Percentiles rank a stretch among this genome's conserved stretches.
Conservation (phyloP, 2,113 vertebrate genomes). For the Nestor notabilis region DNA sequence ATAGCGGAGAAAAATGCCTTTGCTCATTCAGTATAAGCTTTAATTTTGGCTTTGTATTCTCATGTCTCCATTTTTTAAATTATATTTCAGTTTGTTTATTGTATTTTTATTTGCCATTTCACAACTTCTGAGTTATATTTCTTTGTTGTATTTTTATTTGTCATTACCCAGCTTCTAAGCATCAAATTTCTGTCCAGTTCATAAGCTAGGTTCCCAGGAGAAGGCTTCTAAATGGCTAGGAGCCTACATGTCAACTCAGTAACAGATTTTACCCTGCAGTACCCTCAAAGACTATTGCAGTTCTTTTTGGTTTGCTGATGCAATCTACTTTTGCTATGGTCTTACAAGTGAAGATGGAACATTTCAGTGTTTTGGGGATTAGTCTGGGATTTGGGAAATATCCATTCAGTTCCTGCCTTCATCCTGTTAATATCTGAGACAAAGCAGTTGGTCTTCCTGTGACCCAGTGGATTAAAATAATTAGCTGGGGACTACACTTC, state of each 20-base stretch:
- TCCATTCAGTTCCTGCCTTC: neutral
- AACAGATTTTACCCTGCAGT: neutral
- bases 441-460: neutral
- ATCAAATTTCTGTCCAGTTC: neutral
- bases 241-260: neutral
- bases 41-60: neutral
- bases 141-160: neutral
- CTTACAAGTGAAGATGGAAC: neutral
- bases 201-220: fast-evolving
- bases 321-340: neutral
- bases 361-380: neutral
- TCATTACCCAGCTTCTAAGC: neutral
- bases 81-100: neutral
- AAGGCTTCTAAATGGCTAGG: neutral
- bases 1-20: neutral
- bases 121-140: neutral
- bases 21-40: neutral
- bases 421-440: neutral
- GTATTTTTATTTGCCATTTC: neutral
- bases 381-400: neutral
- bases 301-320: neutral
- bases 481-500: neutral
- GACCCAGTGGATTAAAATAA: neutral
- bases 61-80: neutral
- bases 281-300: neutral